Evolutionary conservation across 1,140 invertebrate genomes (phyloP), one percentile per base, ranked within the genome.

Genomic region (Drosophila azteca): DNA sequence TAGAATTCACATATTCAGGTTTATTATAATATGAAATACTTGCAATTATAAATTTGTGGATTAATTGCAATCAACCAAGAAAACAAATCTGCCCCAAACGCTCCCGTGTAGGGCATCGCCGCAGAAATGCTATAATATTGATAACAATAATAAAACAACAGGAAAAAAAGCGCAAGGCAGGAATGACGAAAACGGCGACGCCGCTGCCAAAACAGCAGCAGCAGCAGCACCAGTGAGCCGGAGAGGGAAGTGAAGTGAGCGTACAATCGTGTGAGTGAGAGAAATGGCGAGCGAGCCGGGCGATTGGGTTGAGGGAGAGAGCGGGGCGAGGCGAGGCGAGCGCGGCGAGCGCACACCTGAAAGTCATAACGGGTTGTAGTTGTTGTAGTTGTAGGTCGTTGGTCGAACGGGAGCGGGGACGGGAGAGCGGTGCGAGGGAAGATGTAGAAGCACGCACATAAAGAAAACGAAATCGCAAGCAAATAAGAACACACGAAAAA

Each of bases 381-480:
- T 70, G 50, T 51, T 54, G 48, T 49, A 55, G 41, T 44, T 29
- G 22, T 65, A 15, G 67, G 11, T 7, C 41, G 35, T 26, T 62
- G 15, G 44, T 31, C 17, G 59, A 64, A 41, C 31, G 62, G 8
- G 50, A 39, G 29, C 31, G 62, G 8, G 50, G 13, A 4, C 35
- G 15, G 31, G 50, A 26, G 43, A 39, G 22, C 35, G 31, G 41
- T 15, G 43, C 13, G 26, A 35, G 17, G 20, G 52, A 29, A 48
- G 45, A 52, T 52, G 68, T 31, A 20, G 41, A 73, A 73, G 45
- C 51, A 66, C 43, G 49, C 55, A 81, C 46, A 35, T 61, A 61
- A 67, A 65, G 46, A 69, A 80, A 74, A 81, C 58, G 51, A 81
- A 84, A 70, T 77, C 77, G 79, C 77, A 73, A 69, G 72, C 77